phyloP scores from a whole-genome alignment of 2,797 vertebrate species.

The Pseudocheirus occidentalis region DNA sequence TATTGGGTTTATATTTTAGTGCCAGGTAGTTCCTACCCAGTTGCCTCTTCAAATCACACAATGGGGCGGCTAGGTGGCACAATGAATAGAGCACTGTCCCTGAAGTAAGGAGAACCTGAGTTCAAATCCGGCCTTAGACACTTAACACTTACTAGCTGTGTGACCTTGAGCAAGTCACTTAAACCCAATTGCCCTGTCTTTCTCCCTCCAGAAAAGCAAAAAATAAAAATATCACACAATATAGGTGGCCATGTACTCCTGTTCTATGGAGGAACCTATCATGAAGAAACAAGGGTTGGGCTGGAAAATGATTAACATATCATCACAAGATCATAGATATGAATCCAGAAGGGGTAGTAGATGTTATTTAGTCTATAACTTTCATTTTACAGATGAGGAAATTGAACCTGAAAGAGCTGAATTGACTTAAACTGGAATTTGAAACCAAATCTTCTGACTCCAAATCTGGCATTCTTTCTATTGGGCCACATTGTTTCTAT shows the following conservation, averaged over 20 bases:
- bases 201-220: too few species aligned
- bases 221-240: background rate
- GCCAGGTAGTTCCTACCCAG: background rate
- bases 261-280: background rate
- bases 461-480: background rate
- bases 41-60: background rate
- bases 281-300: background rate
- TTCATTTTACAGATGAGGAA: background rate
- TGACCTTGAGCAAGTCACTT: too few species aligned
- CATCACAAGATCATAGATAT: background rate
- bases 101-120: too few species aligned
- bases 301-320: background rate
- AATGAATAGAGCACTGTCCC: too few species aligned
- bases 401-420: background rate
- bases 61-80: background rate
- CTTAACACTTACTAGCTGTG: too few species aligned
- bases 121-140: too few species aligned
- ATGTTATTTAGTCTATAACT: background rate
- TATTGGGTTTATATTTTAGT: background rate
- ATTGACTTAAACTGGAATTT: background rate
- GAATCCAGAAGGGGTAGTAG: background rate
- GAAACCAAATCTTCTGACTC: background rate
- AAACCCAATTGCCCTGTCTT: too few species aligned
- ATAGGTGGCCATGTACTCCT: background rate
- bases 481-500: background rate